phyloP scores from a whole-genome alignment of 2,113 vertebrate species.

The Alces alces region DNA sequence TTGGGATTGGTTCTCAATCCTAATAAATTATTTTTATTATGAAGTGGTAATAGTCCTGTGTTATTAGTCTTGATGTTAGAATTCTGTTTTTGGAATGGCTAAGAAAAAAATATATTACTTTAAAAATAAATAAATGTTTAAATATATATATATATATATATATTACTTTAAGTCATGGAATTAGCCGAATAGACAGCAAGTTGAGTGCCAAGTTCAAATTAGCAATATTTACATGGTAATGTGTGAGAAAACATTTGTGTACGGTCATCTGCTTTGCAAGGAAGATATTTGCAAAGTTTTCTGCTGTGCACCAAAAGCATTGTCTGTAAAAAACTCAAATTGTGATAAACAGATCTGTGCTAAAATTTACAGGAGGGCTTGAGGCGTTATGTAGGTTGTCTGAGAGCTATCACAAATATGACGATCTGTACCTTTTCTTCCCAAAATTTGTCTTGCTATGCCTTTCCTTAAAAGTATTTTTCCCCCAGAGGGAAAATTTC shows the following conservation, averaged over 20 bases:
- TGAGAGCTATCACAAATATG: not conserved
- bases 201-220: not conserved
- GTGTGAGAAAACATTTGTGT: slow-evolving; percentile 67
- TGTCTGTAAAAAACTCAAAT: slow-evolving; percentile 68
- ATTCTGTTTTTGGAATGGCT: slow-evolving; percentile 35
- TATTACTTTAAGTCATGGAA: not conserved
- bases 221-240: slow-evolving; percentile 31
- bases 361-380: slow-evolving; percentile 78
- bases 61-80: not conserved
- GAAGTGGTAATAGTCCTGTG: not conserved
- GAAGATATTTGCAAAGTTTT: slow-evolving; percentile 37
- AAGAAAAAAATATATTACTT: not conserved
- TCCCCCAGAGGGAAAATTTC: not conserved
- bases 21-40: not conserved
- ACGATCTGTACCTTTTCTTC: not conserved
- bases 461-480: not conserved
- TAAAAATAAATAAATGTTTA: not conserved
- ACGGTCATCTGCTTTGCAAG: slow-evolving; percentile 64
- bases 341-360: slow-evolving; percentile 77
- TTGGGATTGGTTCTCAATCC: not conserved
- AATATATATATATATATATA: not conserved
- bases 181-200: slow-evolving; percentile 24
- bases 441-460: not conserved
- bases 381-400: not conserved
- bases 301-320: slow-evolving; percentile 64